Evolutionary conservation across 2,113 vertebrate genomes (phyloP), one percentile per base, ranked within the genome.

Genomic region (Xiphophorus couchianus): DNA sequence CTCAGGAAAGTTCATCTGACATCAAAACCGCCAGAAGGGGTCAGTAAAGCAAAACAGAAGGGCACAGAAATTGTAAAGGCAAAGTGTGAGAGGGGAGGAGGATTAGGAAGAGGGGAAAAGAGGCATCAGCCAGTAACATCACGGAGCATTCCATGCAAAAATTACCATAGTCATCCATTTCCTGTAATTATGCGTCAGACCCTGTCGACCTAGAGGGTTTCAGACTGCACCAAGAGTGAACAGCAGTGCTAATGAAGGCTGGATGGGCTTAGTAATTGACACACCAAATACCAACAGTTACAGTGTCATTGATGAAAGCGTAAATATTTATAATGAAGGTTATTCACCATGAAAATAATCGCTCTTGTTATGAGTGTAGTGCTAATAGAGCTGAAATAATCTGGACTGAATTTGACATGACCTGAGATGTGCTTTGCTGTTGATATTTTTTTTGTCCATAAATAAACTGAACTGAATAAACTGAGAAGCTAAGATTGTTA

Each of bases 141-240:
- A 93, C 88, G 94, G 90, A 94, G 91, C 92, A 93, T 94, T 93
- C 92, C 94, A 94, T 91, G 92, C 93, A 94, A 93, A 95, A 93
- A 95, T 91, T 94, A 94, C 94, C 93, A 92, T 92, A 74, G 86
- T 91, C 85, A 92, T 90, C 92, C 90, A 92, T 90, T 81, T 90
- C 73, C 74, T 71, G 82, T 77, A 80, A 72, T 86, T 88, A 88
- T 89, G 88, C 84, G 61, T 85, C 83, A 94, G 86, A 87, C 86
- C 86, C 86, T 92, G 86, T 85, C 73, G 84, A 94, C 92, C 86
- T 88, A 81, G 92, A 92, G 86, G 90, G 88, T 92, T 84, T 92
- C 82, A 86, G 88, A 91, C 78, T 73, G 78, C 93, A 93, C 92
- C 91, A 93, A 92, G 84, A 89, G 90, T 95, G 90, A 96, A 94